Evolutionary conservation across 2,797 vertebrate genomes (phyloP).

Genomic region (Acanthiza pusilla): DNA sequence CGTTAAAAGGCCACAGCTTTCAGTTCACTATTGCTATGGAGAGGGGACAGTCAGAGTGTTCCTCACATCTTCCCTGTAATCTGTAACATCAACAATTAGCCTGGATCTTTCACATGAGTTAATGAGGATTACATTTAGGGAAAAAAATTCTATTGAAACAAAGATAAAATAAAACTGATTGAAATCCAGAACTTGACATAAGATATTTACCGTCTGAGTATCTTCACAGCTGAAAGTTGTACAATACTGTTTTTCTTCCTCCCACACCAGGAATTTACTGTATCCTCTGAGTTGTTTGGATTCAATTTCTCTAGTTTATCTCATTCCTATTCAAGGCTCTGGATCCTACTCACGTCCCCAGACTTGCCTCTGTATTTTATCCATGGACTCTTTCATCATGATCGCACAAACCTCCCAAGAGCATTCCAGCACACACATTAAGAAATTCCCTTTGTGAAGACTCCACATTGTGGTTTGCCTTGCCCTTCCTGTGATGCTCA

Average conservation of each 20-base stretch:
- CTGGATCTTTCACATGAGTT: constrained; percentile 7
- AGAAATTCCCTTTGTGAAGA: not conserved
- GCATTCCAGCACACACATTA: not conserved
- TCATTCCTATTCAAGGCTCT: not conserved
- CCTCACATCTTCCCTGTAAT: not conserved
- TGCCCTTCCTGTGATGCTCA: not conserved
- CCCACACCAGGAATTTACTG: constrained; percentile 31
- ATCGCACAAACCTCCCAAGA: not conserved
- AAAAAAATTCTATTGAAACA: not conserved
- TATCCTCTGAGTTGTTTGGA: not conserved
- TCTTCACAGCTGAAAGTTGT: constrained; percentile 47
- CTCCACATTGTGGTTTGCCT: not conserved
- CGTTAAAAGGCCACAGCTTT: not conserved
- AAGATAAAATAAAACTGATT: constrained; percentile 12
- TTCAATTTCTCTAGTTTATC: constrained; percentile 32
- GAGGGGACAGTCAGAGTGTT: not conserved
- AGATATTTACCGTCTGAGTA: not conserved
- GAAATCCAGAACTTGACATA: not conserved
- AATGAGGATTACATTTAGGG: not conserved
- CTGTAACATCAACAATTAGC: not conserved
- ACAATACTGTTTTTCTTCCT: constrained; percentile 29
- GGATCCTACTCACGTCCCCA: not conserved
- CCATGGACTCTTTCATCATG: not conserved
- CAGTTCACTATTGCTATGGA: not conserved
- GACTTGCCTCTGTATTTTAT: not conserved